Conservation (phyloP, 2,888 invertebrate genomes). For the Chouioia cunea region DNA sequence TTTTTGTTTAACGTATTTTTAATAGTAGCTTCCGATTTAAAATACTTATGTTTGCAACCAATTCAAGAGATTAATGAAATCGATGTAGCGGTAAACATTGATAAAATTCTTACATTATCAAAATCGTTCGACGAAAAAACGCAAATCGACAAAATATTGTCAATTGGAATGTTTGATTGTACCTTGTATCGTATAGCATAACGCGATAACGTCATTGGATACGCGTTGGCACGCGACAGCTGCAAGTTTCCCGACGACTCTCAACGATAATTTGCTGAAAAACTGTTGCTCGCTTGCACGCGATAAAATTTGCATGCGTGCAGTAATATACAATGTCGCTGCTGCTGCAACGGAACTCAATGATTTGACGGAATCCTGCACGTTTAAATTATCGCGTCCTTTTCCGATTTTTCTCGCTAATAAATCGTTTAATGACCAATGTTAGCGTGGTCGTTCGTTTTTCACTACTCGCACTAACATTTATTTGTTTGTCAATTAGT, state of each 20-base stretch:
- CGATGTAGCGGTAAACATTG: no score
- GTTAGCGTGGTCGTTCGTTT: constrained; percentile 1
- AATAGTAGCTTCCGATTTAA: no score
- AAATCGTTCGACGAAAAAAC: no score
- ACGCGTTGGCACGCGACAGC: neutral
- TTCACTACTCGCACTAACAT: neutral
- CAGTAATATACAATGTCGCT: neutral
- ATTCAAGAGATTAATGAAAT: no score
- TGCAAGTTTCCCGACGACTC: constrained; percentile 1
- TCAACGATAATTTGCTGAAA: neutral
- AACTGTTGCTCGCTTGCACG: neutral
- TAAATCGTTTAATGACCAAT: constrained; percentile 1
- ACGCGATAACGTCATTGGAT: constrained; percentile 17
- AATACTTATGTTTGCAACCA: no score
- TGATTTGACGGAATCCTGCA: constrained; percentile 37
- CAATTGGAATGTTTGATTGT: no score
- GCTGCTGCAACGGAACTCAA: constrained; percentile 27
- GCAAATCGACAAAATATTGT: no score
- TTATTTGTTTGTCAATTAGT: neutral
- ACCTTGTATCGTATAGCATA: no score
- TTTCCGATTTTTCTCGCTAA: neutral
- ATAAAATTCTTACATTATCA: no score
- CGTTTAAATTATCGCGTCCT: constrained; percentile 13
- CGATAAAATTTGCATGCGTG: constrained; percentile 32
- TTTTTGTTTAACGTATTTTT: no score